Evolutionary conservation across 2,888 invertebrate genomes (phyloP), one percentile per base, ranked within the genome.

Genomic region (Silvanus unidentatus): DNA sequence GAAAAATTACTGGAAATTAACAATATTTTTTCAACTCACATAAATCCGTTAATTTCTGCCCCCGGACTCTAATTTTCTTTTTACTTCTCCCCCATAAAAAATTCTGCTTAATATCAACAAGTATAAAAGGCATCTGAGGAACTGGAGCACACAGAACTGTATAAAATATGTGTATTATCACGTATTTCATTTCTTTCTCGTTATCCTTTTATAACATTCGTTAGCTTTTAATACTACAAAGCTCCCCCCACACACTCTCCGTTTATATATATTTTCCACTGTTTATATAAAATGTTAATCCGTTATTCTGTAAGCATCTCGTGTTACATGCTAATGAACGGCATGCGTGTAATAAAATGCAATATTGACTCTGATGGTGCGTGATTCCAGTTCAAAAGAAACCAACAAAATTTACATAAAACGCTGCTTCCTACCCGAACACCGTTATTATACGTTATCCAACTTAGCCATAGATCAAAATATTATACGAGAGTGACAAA

Each of bases 301-400:
- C 48, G 40, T 52, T 54, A 52, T 50, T 49, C 44, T 43, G 45
- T 40, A 49, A 47, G 48, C 52, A 47, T 52, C 49, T 52, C 49
- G 51, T 54, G 53, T 54, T 54, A 51, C 53, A 56, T 53, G 56
- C 47, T 56, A 56, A 56, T 53, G 47, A 50, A 45, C 41, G 40
- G 44, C 45, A 44, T 48, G 52, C 50, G 52, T 52, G 49, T 47
- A 52, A 32, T 22, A 22, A 22, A 22, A 22, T 45, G 41, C 43
- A 47, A 44, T 37, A 40, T 45, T 45, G 42, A 44, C 48, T 39
- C 8, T 22, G 22, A 29, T 49, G 43, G 40, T 48, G 50, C 46
- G 47, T 50, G 52, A 43, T 46, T 22, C 8, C 22, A 22, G 4
- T 22, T 34, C 30, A 28, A 46, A 44, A 38, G 43, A 50, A 50